Base-by-base conservation (phyloP, 92 coral and sea anemone species). In the Muricea muricata region DNA sequence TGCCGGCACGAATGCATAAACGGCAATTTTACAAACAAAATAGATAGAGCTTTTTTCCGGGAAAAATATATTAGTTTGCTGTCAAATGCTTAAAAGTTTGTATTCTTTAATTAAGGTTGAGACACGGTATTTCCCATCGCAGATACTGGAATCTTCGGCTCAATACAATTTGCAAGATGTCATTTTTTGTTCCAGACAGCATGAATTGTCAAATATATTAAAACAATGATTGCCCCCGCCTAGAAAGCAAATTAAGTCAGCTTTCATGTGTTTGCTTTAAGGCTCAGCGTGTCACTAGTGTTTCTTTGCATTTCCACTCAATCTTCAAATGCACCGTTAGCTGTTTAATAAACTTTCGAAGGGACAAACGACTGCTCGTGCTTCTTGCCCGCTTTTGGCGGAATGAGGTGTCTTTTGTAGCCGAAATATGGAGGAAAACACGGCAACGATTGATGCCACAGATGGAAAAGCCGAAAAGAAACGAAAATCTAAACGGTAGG, bases 161-260 rank as follows among this genome's bases (percentile, higher is more conserved):
- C 13, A 15, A 30, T 28, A 63, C 70, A 52, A 52, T 52, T 18
- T 25, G 20, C 24, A 52, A 52, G 23, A 52, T 52, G 60, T 52
- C 60, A 18, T 20, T 52, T 37, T 52, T 52, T 52, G 23, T 52
- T 52, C 60, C 0, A 42, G 48, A 70, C 28, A 37, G 26, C 50
- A 1, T 37, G 28, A 70, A 70, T 23, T 21, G 48, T 34, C 50
- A 34, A 18, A 70, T 28, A 63, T 63, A 63, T 63, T 75, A 40
- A 47, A 45, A 37, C 80, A 75, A 47, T 75, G 39, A 75, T 46
- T 75, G 41, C 30, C 65, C 60, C 61, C 80, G 65, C 80, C 63
- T 75, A 26, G 60, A 75, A 47, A 13, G 2, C 25, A 75, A 47
- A 75, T 75, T 48, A 75, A 75, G 45, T 41, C 3, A 20, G 32